These are phyloP conservation scores for Apeltes quadracus DNA, from an alignment of 2,113 vertebrate species.

Conservation along the genomic window DNA sequence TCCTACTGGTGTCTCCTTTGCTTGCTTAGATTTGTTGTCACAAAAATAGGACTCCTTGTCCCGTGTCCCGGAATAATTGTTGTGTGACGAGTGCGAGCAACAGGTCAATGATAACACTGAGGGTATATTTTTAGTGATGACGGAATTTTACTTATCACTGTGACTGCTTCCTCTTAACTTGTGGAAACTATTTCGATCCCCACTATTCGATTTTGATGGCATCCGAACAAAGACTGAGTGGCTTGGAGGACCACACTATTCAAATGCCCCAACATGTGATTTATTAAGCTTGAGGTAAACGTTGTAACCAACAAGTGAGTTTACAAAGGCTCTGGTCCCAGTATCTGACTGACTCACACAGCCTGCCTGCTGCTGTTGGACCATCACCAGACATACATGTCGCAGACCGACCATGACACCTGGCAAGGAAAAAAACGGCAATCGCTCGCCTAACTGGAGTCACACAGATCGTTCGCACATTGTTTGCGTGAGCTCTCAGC, in stretches of 20 bases:
- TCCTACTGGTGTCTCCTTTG: not conserved
- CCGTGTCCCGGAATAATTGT: conserved; percentile 28
- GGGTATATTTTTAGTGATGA: conserved; percentile 63
- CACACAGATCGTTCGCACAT: conserved; percentile 73
- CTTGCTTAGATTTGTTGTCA: not conserved
- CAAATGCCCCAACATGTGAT: not conserved
- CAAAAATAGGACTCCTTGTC: conserved; percentile 12
- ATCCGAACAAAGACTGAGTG: not conserved
- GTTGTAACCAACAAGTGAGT: conserved; percentile 6
- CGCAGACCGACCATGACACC: conserved; percentile 60
- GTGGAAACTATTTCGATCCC: conserved; percentile 53
- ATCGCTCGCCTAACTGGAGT: conserved; percentile 85
- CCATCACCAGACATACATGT: conserved; percentile 65
- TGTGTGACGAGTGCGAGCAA: conserved; percentile 7
- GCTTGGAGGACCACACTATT: too few relatives aligned
- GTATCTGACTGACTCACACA: conserved; percentile 40
- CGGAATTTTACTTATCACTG: conserved; percentile 64
- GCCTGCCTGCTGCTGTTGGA: conserved; percentile 54
- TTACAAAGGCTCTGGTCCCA: conserved; percentile 27
- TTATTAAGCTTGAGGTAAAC: not conserved
- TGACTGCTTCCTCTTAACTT: conserved; percentile 29
- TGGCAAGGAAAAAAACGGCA: conserved; percentile 57
- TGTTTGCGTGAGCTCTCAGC: conserved; percentile 72
- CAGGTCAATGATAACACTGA: conserved; percentile 30
- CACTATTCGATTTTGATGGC: not conserved